Evolutionary conservation across 2,888 invertebrate genomes (phyloP), one percentile per base, ranked within the genome.

Genomic region (Mesochorus sp.): DNA sequence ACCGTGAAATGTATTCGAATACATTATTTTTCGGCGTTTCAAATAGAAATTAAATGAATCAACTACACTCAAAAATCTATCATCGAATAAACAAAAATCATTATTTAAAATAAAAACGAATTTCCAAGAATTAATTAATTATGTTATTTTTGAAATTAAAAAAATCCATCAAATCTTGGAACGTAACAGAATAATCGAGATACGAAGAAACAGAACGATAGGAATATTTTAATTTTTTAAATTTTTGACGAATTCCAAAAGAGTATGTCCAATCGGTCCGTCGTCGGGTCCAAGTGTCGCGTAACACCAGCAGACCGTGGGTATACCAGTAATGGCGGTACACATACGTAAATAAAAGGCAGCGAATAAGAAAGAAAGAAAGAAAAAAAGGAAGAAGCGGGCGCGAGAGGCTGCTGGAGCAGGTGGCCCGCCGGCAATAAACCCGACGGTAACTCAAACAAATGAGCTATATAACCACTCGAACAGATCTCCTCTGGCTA

Each of bases 391-490:
- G 14, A 12, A 55, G 57, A 73, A 67, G 66, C 31, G 28, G 28
- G 53, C 10, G n/a, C 26, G 68, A 37, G 42, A 28, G 42, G 39
- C 64, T 64, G 76, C 44, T 49, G 24, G 57, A 42, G 76, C 71
- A 76, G 70, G 76, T 76, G 76, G 76, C 49, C 57, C 72, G 55
- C 67, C 49, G 77, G 79, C 76, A 71, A 64, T 74, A 71, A 81
- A 77, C 76, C 61, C 53, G 76, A 70, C 71, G 55, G 74, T 85
- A 81, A 85, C 76, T 85, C 83, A 81, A 71, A 72, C 76, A 81
- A 85, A 83, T 80, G 81, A 84, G 83, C 61, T 64, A 24, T 55
- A 67, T 75, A 70, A 67, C 62, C 73, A 64, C 53, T 72, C 55
- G 57, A 74, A 64, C 79, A 67, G 78, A 66, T 64, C 55, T 66